phyloP scores from a whole-genome alignment of 2,113 vertebrate species.

The Aegotheles bennettii region DNA sequence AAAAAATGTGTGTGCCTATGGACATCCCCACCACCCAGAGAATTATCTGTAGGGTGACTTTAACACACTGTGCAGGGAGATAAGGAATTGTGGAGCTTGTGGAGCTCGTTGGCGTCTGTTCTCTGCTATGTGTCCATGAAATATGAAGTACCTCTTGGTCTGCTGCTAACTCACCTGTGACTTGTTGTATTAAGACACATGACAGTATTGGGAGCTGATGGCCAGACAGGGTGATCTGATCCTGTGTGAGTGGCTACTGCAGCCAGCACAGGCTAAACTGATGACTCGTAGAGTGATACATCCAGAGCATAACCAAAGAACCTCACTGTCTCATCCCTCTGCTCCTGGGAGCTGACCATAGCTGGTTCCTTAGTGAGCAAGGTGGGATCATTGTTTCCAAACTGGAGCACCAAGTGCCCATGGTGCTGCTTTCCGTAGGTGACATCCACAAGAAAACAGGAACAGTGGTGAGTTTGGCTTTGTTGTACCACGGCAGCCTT shows the following conservation, averaged over 20 bases:
- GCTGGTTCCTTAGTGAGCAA: not conserved
- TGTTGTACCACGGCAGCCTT: not conserved
- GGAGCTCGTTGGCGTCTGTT: not conserved
- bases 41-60: not conserved
- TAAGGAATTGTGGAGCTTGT: not conserved
- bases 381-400: not conserved
- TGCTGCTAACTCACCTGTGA: not conserved
- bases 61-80: not conserved
- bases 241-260: not conserved
- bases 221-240: not conserved
- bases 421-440: not conserved
- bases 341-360: not conserved
- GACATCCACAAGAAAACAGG: fast-evolving
- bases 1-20: fast-evolving
- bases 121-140: not conserved
- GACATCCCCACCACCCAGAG: not conserved
- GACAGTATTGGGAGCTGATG: not conserved
- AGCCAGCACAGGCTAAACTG: not conserved
- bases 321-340: not conserved
- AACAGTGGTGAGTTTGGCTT: not conserved
- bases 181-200: not conserved
- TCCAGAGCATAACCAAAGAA: conserved; percentile 73
- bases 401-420: not conserved
- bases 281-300: not conserved
- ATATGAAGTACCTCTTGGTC: not conserved